These are phyloP conservation scores for Philotrypesis tridentata DNA, from an alignment of 1,140 invertebrate species.

Conservation along the genomic window DNA sequence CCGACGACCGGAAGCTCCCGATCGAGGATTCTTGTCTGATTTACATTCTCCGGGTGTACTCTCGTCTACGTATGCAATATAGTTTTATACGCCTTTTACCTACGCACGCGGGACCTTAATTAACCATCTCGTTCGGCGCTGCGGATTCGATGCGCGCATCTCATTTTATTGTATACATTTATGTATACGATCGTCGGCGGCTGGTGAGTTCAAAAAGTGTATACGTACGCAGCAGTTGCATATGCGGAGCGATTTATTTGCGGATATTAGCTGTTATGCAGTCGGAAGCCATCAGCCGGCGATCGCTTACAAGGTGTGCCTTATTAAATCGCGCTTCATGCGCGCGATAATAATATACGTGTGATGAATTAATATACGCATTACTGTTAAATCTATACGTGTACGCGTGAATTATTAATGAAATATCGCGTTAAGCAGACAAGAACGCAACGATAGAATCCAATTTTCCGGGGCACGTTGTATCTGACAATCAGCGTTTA, in stretches of 20 bases:
- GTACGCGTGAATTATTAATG: conserved; percentile 1
- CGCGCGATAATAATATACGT: background rate
- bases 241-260: background rate
- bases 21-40: conserved; percentile 14
- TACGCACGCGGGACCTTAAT: conserved; percentile 7
- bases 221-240: background rate
- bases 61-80: background rate
- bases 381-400: no score
- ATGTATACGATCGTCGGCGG: no score
- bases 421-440: conserved; percentile 6
- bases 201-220: background rate
- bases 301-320: no score
- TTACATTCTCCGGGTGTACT: background rate
- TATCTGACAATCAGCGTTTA: conserved; percentile 13
- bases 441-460: background rate
- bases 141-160: no score
- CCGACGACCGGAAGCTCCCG: background rate
- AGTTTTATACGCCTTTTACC: no score
- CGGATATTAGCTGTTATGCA: no score
- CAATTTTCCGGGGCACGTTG: background rate
- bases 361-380: background rate
- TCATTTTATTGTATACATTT: background rate
- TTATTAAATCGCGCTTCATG: no score
- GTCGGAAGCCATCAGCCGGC: no score
- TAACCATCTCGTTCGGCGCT: background rate